Conservation (phyloP, 2,113 vertebrate species). For the Emydocephalus ijimae region DNA sequence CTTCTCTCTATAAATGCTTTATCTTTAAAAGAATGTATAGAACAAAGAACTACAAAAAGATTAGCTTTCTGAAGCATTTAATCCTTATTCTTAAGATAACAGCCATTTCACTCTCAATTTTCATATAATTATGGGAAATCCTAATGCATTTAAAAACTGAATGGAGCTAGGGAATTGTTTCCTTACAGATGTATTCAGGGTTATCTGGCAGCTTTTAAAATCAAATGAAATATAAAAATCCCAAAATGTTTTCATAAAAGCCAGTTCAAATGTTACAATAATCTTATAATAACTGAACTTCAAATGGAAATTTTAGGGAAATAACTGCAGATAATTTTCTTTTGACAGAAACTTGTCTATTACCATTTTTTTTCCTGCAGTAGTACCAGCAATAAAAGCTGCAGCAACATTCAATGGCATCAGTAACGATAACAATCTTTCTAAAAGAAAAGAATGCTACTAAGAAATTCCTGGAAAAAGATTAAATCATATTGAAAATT, state of each 20-base stretch:
- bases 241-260: conserved; percentile 49
- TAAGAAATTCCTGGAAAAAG: neutral
- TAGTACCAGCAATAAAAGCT: conserved; percentile 46
- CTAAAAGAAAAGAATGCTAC: conserved; percentile 36
- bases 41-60: neutral
- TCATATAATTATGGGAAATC: conserved; percentile 37
- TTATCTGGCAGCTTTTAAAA: conserved; percentile 41
- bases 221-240: conserved; percentile 33
- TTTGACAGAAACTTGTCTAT: conserved; percentile 43
- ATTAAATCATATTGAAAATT: conserved; percentile 48
- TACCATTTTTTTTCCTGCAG: conserved; percentile 33
- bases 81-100: conserved; percentile 28
- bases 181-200: conserved; percentile 40
- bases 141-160: conserved; percentile 39
- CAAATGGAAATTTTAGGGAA: conserved; percentile 29
- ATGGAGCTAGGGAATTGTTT: conserved; percentile 29
- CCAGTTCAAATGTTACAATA: conserved; percentile 39
- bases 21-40: conserved; percentile 20
- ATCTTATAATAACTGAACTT: conserved; percentile 52
- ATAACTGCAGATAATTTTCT: conserved; percentile 57
- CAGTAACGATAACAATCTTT: conserved; percentile 51
- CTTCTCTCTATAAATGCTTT: conserved; percentile 1
- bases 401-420: conserved; percentile 34
- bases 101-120: conserved; percentile 26
- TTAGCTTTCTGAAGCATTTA: conserved; percentile 9